Evolutionary conservation across 2,888 invertebrate species (phyloP).

Genomic region (Heliconius erato): DNA sequence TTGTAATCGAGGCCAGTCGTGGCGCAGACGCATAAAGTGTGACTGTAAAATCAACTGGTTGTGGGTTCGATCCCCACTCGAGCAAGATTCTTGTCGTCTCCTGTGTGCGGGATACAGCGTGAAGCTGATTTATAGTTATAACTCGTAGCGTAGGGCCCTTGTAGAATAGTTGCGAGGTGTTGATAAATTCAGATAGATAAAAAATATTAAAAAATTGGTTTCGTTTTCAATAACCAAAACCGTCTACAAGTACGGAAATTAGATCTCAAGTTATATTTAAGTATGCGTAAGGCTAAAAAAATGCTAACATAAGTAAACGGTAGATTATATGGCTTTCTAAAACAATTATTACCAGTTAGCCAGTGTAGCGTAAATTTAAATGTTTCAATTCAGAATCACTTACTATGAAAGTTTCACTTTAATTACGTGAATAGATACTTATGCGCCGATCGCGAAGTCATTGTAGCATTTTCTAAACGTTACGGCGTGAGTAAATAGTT

Average conservation of each 20-base stretch:
- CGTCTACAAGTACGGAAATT: not conserved
- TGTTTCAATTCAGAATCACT: constrained; percentile 46
- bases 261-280: not conserved
- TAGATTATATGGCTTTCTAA: constrained; percentile 11
- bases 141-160: no score
- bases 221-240: not conserved
- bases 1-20: no score
- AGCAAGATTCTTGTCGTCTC: no score
- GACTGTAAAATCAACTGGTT: no score
- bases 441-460: constrained; percentile 46
- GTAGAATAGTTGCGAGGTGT: no score
- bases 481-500: constrained; percentile 48
- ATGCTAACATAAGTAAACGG: not conserved
- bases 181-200: no score
- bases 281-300: not conserved
- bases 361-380: constrained; percentile 45
- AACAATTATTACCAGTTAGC: constrained; percentile 15
- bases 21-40: no score
- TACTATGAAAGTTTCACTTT: constrained; percentile 47
- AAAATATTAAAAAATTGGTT: not conserved
- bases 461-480: constrained; percentile 47
- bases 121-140: no score
- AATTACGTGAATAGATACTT: constrained; percentile 43
- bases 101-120: no score
- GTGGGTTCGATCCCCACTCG: no score